Conservation (phyloP, 2,888 invertebrate species). For the Drosophila mercatorum region DNA sequence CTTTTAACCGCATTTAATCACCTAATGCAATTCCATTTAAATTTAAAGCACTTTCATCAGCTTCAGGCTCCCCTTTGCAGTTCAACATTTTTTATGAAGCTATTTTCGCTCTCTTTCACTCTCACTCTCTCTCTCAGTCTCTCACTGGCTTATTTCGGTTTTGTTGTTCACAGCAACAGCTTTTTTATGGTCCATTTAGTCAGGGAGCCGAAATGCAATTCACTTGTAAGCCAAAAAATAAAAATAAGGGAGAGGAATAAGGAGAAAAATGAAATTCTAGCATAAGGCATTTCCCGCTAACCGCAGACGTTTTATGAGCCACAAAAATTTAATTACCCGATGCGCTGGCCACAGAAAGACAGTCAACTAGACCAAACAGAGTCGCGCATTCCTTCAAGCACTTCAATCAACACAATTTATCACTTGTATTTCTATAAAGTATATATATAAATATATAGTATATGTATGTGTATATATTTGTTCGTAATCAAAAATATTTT, state of each 20-base stretch:
- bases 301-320: slow-evolving; percentile 52
- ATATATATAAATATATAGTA: neutral
- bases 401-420: slow-evolving; percentile 22
- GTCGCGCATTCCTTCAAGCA: slow-evolving; percentile 23
- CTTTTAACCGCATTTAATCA: slow-evolving; percentile 36
- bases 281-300: slow-evolving; percentile 44
- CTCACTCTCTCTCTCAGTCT: neutral
- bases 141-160: neutral
- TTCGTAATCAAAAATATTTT: slow-evolving; percentile 3
- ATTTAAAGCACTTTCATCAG: slow-evolving; percentile 32
- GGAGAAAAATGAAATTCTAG: slow-evolving; percentile 13
- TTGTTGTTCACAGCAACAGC: neutral
- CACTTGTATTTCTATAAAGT: slow-evolving; percentile 1
- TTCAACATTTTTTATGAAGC: slow-evolving; percentile 30
- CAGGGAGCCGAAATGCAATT: slow-evolving; percentile 22
- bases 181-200: slow-evolving; percentile 35
- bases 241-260: neutral
- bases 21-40: slow-evolving; percentile 49
- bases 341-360: slow-evolving; percentile 29
- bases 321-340: slow-evolving; percentile 56
- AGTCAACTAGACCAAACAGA: slow-evolving; percentile 11
- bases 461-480: neutral
- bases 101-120: slow-evolving; percentile 4
- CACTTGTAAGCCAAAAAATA: slow-evolving; percentile 11
- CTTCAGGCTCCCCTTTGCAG: slow-evolving; percentile 2